Conservation (phyloP, 2,113 vertebrate species). For the Phalacrocorax aristotelis region DNA sequence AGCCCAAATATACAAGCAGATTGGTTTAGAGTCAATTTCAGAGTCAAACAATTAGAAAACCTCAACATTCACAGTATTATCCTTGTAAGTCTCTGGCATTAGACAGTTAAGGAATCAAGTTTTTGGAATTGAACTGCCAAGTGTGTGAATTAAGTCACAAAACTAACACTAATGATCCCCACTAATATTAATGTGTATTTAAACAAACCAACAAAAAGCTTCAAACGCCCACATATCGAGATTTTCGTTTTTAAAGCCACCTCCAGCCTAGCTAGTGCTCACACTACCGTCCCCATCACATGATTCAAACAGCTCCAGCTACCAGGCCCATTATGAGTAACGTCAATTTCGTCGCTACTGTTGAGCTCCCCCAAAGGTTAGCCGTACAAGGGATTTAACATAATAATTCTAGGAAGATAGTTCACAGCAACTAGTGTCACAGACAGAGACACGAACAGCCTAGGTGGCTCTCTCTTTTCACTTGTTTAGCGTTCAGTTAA, state of each 20-base stretch:
- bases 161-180: not conserved
- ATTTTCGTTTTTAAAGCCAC: not conserved
- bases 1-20: not conserved
- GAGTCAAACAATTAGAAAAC: not conserved
- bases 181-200: not conserved
- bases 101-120: not conserved
- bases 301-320: not conserved
- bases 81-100: not conserved
- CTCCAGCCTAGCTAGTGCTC: not conserved
- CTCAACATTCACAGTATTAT: not conserved
- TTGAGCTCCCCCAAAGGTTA: not conserved
- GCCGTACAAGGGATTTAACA: not conserved
- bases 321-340: not conserved
- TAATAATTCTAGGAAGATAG: not conserved
- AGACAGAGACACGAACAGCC: not conserved
- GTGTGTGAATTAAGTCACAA: not conserved
- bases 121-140: not conserved
- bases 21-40: not conserved
- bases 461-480: not conserved
- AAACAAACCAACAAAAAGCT: not conserved
- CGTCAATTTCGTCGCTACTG: not conserved
- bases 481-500: not conserved
- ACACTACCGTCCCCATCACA: not conserved
- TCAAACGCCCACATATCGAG: accelerated
- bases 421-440: not conserved